Evolutionary conservation across 2,797 vertebrate genomes (phyloP).

Genomic region (Coracias cyanogaster): DNA sequence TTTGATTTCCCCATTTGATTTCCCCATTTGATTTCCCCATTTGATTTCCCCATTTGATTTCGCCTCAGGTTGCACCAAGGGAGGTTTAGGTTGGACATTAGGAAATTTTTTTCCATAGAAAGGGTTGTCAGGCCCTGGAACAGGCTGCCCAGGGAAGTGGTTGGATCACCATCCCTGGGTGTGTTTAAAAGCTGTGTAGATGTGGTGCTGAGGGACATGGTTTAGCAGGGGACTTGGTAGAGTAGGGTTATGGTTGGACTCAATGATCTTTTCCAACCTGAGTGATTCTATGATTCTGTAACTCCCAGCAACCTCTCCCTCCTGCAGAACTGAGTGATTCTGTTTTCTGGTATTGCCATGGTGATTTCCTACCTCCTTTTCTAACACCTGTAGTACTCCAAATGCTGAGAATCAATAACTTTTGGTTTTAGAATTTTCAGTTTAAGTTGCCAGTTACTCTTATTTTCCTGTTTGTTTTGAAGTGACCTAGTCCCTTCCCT

Average conservation of each 20-base stretch:
- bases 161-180: too few species aligned
- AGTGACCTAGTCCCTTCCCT: not conserved
- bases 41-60: not conserved
- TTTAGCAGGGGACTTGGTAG: too few species aligned
- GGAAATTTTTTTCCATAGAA: too few species aligned
- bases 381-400: not conserved
- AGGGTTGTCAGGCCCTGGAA: too few species aligned
- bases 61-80: too few species aligned
- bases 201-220: too few species aligned
- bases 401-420: not conserved
- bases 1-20: not conserved
- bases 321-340: not conserved
- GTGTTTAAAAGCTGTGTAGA: too few species aligned
- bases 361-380: not conserved
- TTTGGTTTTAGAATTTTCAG: not conserved
- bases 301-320: not conserved
- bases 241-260: too few species aligned
- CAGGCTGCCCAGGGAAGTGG: too few species aligned
- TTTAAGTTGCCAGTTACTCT: not conserved
- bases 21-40: not conserved
- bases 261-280: too few species aligned
- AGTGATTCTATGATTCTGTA: too few species aligned
- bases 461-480: not conserved
- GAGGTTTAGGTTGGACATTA: too few species aligned
- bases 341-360: not conserved